Base-by-base conservation (phyloP, 30 jellyfish, hydroid and myxozoan species). In the Nemopilema nomurai region DNA sequence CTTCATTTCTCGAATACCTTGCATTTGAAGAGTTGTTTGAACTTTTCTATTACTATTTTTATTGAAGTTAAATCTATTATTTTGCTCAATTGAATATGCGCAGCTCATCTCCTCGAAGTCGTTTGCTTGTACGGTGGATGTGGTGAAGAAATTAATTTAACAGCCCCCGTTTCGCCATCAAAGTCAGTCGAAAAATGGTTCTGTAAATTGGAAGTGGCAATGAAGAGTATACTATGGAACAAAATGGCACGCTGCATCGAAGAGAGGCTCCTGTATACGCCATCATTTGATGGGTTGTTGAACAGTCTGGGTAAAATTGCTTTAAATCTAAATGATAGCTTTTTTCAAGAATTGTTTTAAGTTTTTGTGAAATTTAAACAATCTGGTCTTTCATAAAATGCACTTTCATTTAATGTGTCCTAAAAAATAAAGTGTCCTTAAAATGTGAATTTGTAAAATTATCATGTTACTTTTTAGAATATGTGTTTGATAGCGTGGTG, bases 101-200 rank as follows among this genome's bases (percentile, higher is more conserved):
- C 28, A 91, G 97, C 90, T 28, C 97, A 91, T 69, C 83, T 19
- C 7, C 84, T 91, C 4, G 96, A 91, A 76, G 90, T 84, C 16
- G 88, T 67, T 3, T 69, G 82, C 67, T 28, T 91, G 24, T 70
- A 49, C 64, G 97, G 97, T 4, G 85, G 85, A 0, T 69, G 50
- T 51, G 97, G 92, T n/a, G 97, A 91, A 69, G 91, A 85, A 65
- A 28, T 91, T 19, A 72, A 20, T 32, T 81, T 91, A 50, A 67
- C 72, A 28, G 67, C 62, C 19, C 83, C 83, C 23, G 65, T 91
- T 1, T 50, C 80, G 31, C 88, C 89, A 49, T 41, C 49, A 23
- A 65, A 28, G 18, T 66, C 77, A 23, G 87, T 79, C 3, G 97
- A 91, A 50, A 67, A 80, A 52, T 91, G 97, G 97, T 62, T 91